phyloP scores from a whole-genome alignment of 2,888 invertebrate genomes.

The Mactromeris polynyma region DNA sequence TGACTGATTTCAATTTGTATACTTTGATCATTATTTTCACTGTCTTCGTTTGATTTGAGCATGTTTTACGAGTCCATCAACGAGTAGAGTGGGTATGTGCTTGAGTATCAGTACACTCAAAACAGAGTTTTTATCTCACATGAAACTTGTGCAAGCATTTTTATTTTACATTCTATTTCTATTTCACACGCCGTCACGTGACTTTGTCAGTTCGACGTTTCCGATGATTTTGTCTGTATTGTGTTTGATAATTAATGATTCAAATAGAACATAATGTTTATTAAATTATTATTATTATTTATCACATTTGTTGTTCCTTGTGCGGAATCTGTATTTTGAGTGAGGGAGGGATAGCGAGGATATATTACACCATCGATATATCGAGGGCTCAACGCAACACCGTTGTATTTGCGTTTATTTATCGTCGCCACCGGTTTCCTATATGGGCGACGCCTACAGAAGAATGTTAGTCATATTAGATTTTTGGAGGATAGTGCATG shows the following conservation, averaged over 20 bases:
- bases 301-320: neutral
- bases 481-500: too few relatives aligned
- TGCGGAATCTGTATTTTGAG: neutral
- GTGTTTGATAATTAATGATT: constrained; percentile 63
- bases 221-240: constrained; percentile 55
- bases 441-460: too few relatives aligned
- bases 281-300: constrained; percentile 61
- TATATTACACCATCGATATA: too few relatives aligned
- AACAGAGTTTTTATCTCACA: neutral
- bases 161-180: constrained; percentile 42
- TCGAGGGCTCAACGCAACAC: too few relatives aligned
- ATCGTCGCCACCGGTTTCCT: too few relatives aligned
- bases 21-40: neutral
- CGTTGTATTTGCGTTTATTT: too few relatives aligned
- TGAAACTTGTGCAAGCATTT: neutral
- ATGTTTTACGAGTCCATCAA: neutral
- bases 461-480: too few relatives aligned
- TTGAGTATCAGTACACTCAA: neutral
- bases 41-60: neutral
- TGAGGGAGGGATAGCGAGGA: too few relatives aligned
- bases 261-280: constrained; percentile 66
- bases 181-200: constrained; percentile 33
- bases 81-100: neutral
- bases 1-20: too few relatives aligned
- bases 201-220: constrained; percentile 48